phyloP scores from a whole-genome alignment of 2,113 vertebrate genomes.

The Heteronetta atricapilla region DNA sequence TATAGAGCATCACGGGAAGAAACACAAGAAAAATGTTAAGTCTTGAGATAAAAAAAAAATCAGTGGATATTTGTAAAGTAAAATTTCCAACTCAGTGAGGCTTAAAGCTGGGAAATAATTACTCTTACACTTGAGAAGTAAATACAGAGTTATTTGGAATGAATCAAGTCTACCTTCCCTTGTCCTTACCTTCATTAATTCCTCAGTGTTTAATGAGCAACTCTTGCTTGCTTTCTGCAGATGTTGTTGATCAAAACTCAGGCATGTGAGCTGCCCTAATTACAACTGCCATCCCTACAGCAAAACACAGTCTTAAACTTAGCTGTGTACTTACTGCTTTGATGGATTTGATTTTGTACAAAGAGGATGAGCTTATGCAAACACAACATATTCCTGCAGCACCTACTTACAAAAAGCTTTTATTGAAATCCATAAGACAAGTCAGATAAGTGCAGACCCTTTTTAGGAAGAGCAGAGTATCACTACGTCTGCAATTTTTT shows the following conservation, averaged over 20 bases:
- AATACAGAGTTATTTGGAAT: not conserved
- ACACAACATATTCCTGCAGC: not conserved
- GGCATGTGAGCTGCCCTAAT: not conserved
- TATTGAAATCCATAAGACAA: not conserved
- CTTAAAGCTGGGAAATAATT: not conserved
- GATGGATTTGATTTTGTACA: not conserved
- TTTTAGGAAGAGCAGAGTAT: not conserved
- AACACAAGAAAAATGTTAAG: not conserved
- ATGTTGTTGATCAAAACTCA: not conserved
- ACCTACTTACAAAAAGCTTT: not conserved
- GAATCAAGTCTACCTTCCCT: not conserved
- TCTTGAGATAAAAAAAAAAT: not conserved
- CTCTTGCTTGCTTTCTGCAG: not conserved
- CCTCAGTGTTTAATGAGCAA: not conserved
- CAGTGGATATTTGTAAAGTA: not conserved
- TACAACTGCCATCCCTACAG: not conserved
- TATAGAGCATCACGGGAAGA: not conserved
- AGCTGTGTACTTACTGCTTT: not conserved
- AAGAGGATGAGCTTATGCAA: not conserved
- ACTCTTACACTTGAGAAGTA: not conserved
- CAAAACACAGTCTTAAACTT: not conserved
- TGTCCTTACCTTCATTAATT: not conserved
- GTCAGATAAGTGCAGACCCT: not conserved
- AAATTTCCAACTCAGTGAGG: not conserved
- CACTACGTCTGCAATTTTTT: not conserved